Evolutionary conservation across 2,888 invertebrate species (phyloP).

Genomic region (Carterocephalus palaemon): DNA sequence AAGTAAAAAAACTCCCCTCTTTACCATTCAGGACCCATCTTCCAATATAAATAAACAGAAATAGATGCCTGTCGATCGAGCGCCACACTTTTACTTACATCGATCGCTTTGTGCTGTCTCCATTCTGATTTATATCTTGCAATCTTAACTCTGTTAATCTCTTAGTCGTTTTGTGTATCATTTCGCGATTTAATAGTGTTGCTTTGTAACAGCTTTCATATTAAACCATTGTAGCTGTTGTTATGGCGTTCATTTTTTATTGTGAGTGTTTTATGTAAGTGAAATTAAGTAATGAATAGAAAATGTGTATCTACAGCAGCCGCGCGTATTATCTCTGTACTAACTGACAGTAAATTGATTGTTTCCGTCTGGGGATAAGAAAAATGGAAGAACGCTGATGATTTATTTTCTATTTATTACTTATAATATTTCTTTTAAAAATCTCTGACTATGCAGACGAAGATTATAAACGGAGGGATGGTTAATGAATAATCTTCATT

Average conservation of each 20-base stretch:
- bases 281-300: conserved; percentile 19
- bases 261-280: conserved; percentile 16
- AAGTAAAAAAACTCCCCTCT: conserved; percentile 42
- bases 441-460: conserved; percentile 46
- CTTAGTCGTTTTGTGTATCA: conserved; percentile 43
- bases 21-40: conserved; percentile 56
- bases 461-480: no score
- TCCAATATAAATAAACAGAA: conserved; percentile 52
- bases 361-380: conserved; percentile 23
- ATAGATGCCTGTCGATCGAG: conserved; percentile 55
- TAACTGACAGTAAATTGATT: conserved; percentile 23
- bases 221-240: conserved; percentile 13
- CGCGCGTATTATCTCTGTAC: conserved; percentile 13
- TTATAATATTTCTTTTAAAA: conserved; percentile 34
- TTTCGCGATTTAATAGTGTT: conserved; percentile 32
- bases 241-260: conserved; percentile 9
- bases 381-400: conserved; percentile 14
- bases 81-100: conserved; percentile 69
- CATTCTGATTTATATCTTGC: conserved; percentile 58
- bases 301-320: conserved; percentile 18
- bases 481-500: no score
- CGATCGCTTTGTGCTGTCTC: conserved; percentile 51
- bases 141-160: conserved; percentile 42
- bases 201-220: conserved; percentile 26
- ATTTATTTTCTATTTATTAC: conserved; percentile 17